These are phyloP conservation scores for Sebastes oblongus DNA, from an alignment of 2,797 vertebrate species.

Conservation along the genomic window DNA sequence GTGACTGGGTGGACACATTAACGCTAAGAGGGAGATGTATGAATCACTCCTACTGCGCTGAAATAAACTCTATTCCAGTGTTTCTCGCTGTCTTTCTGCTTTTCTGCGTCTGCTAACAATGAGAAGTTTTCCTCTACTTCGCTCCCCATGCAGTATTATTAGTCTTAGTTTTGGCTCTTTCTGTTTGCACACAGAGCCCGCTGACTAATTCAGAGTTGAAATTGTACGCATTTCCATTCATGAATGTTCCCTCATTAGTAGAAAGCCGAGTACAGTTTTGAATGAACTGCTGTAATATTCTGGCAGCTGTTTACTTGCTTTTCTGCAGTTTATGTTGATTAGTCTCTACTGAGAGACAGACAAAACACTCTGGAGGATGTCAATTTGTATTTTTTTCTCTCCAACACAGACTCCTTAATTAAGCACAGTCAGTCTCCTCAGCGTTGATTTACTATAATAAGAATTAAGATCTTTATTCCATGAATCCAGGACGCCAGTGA, in stretches of 20 bases:
- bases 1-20: constrained; percentile 42
- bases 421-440: constrained; percentile 68
- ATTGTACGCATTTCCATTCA: constrained; percentile 41
- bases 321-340: constrained; percentile 72
- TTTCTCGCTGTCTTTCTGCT: neutral
- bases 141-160: constrained; percentile 20
- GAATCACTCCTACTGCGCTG: constrained; percentile 34
- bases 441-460: constrained; percentile 54
- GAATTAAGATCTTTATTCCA: constrained; percentile 56
- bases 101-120: neutral
- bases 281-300: constrained; percentile 60
- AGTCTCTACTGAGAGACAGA: constrained; percentile 67
- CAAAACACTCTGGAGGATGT: constrained; percentile 78
- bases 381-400: constrained; percentile 62
- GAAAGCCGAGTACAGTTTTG: constrained; percentile 49
- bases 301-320: constrained; percentile 68
- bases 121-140: constrained; percentile 16
- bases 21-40: constrained; percentile 25
- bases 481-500: constrained; percentile 26
- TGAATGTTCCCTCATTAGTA: constrained; percentile 57
- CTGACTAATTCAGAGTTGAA: constrained; percentile 41
- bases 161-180: constrained; percentile 13
- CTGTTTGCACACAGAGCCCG: constrained; percentile 43
- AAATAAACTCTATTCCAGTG: constrained; percentile 13
- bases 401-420: constrained; percentile 66